Percentiles rank a stretch among this genome's conserved stretches.
Evolutionary conservation across 2,888 invertebrate genomes (phyloP).

Genomic region (Podotricha telesiphe): DNA sequence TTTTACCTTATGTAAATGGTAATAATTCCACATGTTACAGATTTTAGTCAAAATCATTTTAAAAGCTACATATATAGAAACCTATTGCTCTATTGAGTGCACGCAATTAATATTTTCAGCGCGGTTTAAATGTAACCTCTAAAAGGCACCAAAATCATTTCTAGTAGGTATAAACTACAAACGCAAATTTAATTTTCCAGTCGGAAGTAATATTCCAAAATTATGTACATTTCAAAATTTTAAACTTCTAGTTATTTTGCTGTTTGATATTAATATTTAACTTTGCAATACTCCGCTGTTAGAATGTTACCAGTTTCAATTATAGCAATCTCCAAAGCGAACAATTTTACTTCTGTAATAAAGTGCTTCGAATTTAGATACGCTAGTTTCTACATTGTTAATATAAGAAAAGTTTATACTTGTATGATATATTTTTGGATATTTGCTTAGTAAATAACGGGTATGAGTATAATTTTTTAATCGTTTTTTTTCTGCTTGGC

Average conservation of each 20-base stretch:
- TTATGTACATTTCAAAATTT: slow-evolving; percentile 22
- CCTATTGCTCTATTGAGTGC: slow-evolving; percentile 10
- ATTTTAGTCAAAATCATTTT: slow-evolving; percentile 14
- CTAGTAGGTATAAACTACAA: slow-evolving; percentile 13
- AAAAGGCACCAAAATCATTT: slow-evolving; percentile 11
- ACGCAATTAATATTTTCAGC: slow-evolving; percentile 17
- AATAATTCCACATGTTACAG: slow-evolving; percentile 8
- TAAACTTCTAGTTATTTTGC: slow-evolving; percentile 28
- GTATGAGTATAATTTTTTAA: too few relatives aligned
- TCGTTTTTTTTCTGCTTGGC: too few relatives aligned
- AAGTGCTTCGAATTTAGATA: slow-evolving; percentile 4
- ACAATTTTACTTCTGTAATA: slow-evolving; percentile 23
- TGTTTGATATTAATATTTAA: slow-evolving; percentile 29
- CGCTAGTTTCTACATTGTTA: slow-evolving; percentile 1
- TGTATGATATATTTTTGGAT: not conserved
- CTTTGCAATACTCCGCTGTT: slow-evolving; percentile 19
- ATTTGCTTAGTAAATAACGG: not conserved
- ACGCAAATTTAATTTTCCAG: slow-evolving; percentile 4
- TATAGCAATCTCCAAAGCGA: slow-evolving; percentile 39
- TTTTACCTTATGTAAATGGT: not conserved
- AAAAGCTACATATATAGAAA: not conserved
- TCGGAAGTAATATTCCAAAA: slow-evolving; percentile 22
- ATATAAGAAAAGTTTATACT: not conserved
- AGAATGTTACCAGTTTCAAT: slow-evolving; percentile 36
- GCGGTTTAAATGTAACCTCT: slow-evolving; percentile 10